Evolutionary conservation across 2,888 invertebrate species (phyloP).

Genomic region (Machimus rusticus): DNA sequence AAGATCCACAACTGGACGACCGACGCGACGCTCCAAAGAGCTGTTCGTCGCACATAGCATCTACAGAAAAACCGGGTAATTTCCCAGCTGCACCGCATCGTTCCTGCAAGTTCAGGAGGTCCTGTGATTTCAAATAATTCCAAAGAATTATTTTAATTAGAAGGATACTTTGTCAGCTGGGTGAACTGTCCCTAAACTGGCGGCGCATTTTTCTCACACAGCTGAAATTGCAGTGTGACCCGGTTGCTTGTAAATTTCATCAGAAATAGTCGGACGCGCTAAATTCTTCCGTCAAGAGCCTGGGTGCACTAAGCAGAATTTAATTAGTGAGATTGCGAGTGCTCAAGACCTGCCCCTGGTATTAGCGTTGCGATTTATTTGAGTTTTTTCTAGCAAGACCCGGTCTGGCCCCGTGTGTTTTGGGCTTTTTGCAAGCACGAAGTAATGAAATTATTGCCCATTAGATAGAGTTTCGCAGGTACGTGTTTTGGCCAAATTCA

Average conservation of each 20-base stretch:
- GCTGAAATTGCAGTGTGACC: not conserved
- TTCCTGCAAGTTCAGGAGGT: not conserved
- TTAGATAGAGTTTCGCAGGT: no score
- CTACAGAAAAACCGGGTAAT: not conserved
- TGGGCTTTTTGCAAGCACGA: not conserved
- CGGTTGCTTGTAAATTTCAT: not conserved
- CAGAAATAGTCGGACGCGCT: not conserved
- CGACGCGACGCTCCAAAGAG: no score
- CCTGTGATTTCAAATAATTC: not conserved
- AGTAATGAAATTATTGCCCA: no score
- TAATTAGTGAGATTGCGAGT: not conserved
- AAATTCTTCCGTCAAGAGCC: not conserved
- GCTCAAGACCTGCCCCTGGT: not conserved
- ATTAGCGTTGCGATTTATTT: not conserved
- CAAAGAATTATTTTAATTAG: conserved; percentile 3
- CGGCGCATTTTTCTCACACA: not conserved
- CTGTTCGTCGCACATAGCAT: not conserved
- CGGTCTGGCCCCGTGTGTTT: not conserved
- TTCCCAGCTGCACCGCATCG: not conserved
- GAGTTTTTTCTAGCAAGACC: not conserved
- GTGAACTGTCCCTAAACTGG: not conserved
- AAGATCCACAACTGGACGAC: not conserved
- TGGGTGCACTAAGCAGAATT: not conserved
- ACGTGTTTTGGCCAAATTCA: no score
- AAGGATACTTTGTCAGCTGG: not conserved